Evolutionary conservation across 2,888 invertebrate species (phyloP), one percentile per base, ranked within the genome.

Genomic region (Cataglyphis rosenhaueri): DNA sequence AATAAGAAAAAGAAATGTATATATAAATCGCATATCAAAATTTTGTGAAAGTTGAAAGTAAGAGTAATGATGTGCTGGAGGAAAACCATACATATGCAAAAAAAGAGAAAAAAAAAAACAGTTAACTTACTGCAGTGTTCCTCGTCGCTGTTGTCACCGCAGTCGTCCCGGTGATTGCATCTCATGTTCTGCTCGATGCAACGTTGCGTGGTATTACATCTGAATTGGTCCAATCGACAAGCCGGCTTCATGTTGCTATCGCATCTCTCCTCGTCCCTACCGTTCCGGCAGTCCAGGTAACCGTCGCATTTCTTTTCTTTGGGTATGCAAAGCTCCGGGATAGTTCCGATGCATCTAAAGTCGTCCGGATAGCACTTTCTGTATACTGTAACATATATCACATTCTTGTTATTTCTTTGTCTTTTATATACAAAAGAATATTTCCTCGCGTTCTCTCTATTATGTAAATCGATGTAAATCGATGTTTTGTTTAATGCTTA

Each of bases 221-320:
- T 96, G 95, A 98, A 98, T 95, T 98, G 98, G 95, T 98, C 98
- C 91, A 98, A 95, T 35, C 97, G 96, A 92, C 98, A 98, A 59
- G 97, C 95, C 18, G 94, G 84, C 8, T 84, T 89, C 15, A 79
- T 18, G 52, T 87, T 83, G 55, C 96, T 96, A 1, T 96, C 95
- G 93, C 98, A 98, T 82, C 96, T 96, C 85, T 97, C 96, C 93
- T 98, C 98, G 93, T 98, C 98, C 84, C 96, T 96, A 48, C 97
- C 97, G 84, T 97, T 97, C 82, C 98, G 96, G 94, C 99, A 99
- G 95, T 99, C 98, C 92, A 97, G 93, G 92, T 97, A 97, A 92
- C 99, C 99, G 94, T 99, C 98, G 95, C 99, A 99, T 93, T 96
- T 97, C 94, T 98, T 98, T 90, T 97, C 97, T 94, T 97, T 97